Evolutionary conservation across 2,113 vertebrate species (phyloP), one percentile per base, ranked within the genome.

Genomic region (Halcyon senegalensis): DNA sequence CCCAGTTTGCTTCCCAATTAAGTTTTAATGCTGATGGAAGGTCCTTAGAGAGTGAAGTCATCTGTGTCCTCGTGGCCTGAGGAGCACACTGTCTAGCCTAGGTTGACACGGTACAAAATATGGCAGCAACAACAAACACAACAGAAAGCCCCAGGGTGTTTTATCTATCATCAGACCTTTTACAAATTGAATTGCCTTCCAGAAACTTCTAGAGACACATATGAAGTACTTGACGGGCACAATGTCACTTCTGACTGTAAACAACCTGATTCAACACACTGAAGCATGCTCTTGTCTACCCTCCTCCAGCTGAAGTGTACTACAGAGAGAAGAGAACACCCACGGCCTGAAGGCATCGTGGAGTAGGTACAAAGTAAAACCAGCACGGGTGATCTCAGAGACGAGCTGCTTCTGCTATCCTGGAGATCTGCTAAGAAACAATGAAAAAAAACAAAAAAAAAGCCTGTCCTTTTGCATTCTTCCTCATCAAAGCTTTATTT

Each of bases 161-260:
- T 2, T 48, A 33, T 24, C 35, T 31, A 60, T 41, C 58, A 50
- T 44, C 39, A 84, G 64, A 69, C 5, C 31, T 62, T 64, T 14
- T 5, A 66, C 35, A 80, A 90, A 77, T 4, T 9, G 11, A 79
- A 70, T 5, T 79, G 58, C n/a, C 33, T 88, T 90, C 58, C 73
- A 94, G 96, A 95, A 93, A 16, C 62, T 95, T 96, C 96, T 72
- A 37, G 76, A 92, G 83, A 74, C 30, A 41, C 30, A 25, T 59
- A 17, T 16, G 53, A 30, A 72, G 56, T 48, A 41, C 53, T 64
- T 89, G 88, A 88, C 16, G 82, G 66, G 91, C 1, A 25, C 90
- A 91, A 58, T 20, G 64, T 87, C 83, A 84, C 20, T 41, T 1
- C 7, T 80, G 88, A 56, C 72, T 90, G 76, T 60, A 79, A 94